These are phyloP conservation scores for Tenthredo livida DNA, from an alignment of 2,888 invertebrate species.

Conservation along the genomic window DNA sequence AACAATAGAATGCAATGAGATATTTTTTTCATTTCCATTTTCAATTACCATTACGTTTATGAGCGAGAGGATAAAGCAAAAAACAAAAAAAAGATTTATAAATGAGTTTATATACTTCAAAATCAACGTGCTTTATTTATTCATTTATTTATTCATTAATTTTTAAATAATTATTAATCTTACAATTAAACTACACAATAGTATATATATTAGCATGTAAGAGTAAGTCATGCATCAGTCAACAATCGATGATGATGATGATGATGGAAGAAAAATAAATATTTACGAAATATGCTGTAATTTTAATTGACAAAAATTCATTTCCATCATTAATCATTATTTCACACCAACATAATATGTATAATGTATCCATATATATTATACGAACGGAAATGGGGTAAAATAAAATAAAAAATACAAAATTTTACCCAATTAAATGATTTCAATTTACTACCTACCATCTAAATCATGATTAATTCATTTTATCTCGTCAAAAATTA, in stretches of 20 bases:
- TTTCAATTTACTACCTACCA: background rate
- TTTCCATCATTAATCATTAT: constrained; percentile 1
- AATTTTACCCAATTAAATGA: background rate
- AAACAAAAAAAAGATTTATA: background rate
- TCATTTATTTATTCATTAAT: background rate
- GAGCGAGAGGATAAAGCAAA: too few relatives aligned
- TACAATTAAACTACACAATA: constrained; percentile 38
- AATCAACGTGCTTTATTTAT: constrained; percentile 31
- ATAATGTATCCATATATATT: background rate
- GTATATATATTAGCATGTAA: constrained; percentile 2
- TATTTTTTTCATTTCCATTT: background rate
- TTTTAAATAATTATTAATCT: constrained; percentile 37
- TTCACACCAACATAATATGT: too few relatives aligned
- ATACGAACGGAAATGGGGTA: background rate
- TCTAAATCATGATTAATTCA: background rate
- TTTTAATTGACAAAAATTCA: constrained; percentile 17
- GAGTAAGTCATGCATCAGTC: constrained; percentile 21
- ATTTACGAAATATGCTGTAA: background rate
- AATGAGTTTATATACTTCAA: too few relatives aligned
- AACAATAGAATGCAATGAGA: background rate
- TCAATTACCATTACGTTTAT: background rate
- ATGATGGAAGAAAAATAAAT: constrained; percentile 4
- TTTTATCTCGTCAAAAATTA: background rate
- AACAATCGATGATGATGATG: background rate
- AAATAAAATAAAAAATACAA: constrained; percentile 1